Percentiles rank a stretch among this genome's conserved stretches.
These are phyloP conservation scores for Andrena minutula DNA, from an alignment of 2,888 invertebrate species.

Conservation along the genomic window DNA sequence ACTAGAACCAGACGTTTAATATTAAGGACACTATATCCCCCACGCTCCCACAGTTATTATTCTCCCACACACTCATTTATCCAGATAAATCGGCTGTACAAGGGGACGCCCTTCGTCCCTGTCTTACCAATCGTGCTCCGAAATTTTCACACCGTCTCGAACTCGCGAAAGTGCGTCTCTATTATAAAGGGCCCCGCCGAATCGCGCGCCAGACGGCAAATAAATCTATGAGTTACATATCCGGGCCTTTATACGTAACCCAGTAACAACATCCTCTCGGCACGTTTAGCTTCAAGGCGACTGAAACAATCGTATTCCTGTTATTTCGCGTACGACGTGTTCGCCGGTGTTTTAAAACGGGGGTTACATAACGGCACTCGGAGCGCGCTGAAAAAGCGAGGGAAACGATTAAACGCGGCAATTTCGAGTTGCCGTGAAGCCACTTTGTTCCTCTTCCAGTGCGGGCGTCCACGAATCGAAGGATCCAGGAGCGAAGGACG, in stretches of 20 bases:
- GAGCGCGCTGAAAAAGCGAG: slow-evolving; percentile 12
- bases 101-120: not conserved
- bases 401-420: not conserved
- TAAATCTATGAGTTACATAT: slow-evolving; percentile 32
- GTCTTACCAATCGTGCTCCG: not conserved
- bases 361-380: slow-evolving; percentile 24
- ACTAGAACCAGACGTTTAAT: slow-evolving; percentile 38
- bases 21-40: slow-evolving; percentile 34
- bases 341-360: slow-evolving; percentile 24
- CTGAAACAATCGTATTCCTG: slow-evolving; percentile 51
- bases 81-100: slow-evolving; percentile 12
- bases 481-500: not conserved
- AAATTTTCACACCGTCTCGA: not conserved
- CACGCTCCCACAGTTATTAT: slow-evolving; percentile 34
- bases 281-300: slow-evolving; percentile 41
- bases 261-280: slow-evolving; percentile 60
- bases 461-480: not conserved
- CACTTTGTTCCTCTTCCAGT: not conserved
- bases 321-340: slow-evolving; percentile 35
- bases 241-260: slow-evolving; percentile 42
- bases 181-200: not conserved
- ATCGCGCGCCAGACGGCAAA: slow-evolving; percentile 1
- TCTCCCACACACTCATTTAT: slow-evolving; percentile 3
- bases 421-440: not conserved
- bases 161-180: not conserved